These are phyloP conservation scores for Pluvianellus socialis DNA, from an alignment of 2,113 vertebrate species.

Conservation along the genomic window DNA sequence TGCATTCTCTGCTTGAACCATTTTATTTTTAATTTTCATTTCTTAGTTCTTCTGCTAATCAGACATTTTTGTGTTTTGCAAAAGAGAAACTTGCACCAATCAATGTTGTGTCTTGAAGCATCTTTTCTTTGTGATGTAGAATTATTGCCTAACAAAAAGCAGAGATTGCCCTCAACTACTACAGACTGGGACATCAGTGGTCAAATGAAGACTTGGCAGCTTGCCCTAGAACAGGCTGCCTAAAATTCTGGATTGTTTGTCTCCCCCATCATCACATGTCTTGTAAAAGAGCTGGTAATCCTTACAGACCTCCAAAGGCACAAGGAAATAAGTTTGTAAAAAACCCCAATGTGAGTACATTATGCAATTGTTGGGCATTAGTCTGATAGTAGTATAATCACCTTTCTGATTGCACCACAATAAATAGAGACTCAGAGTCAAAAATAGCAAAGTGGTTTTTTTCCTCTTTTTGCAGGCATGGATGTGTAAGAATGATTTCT, in stretches of 20 bases:
- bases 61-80: conserved; percentile 52
- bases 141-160: conserved; percentile 34
- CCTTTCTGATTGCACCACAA: conserved; percentile 51
- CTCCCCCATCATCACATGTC: background rate
- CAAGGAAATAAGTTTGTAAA: background rate
- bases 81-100: conserved; percentile 31
- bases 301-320: background rate
- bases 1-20: conserved; percentile 8
- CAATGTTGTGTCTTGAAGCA: conserved; percentile 11
- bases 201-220: conserved; percentile 16
- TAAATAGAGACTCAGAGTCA: conserved; percentile 25
- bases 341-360: background rate
- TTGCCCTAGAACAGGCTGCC: background rate
- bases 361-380: conserved; percentile 49
- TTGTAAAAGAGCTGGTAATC: background rate
- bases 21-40: conserved; percentile 33
- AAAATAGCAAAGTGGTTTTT: conserved; percentile 38
- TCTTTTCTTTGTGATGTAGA: conserved; percentile 7
- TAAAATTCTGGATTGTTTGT: background rate
- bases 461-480: background rate
- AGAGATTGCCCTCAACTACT: conserved; percentile 17
- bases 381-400: conserved; percentile 52
- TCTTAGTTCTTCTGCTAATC: conserved; percentile 34
- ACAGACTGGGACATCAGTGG: background rate
- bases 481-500: background rate